A percentile compares a stretch with the other conserved stretches of the same genome.
Conservation (phyloP, 2,888 invertebrate species). For the Drymonia ruficornis region DNA sequence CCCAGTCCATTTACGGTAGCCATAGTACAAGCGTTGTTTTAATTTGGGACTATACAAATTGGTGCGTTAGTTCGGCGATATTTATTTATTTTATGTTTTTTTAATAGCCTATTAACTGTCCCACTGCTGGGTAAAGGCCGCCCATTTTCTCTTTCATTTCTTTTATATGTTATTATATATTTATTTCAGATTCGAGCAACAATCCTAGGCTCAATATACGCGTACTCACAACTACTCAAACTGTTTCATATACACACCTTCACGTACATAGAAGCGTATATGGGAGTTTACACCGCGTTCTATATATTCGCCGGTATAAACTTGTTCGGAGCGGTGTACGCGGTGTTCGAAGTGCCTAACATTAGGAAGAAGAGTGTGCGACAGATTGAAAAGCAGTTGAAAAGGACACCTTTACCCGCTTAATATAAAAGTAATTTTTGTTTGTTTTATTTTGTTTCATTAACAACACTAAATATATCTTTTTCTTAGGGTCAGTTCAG, state of each 20-base stretch:
- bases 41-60: too few relatives aligned
- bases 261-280: slow-evolving; percentile 60
- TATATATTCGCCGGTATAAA: slow-evolving; percentile 69
- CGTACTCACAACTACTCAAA: slow-evolving; percentile 61
- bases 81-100: too few relatives aligned
- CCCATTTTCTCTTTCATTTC: too few relatives aligned
- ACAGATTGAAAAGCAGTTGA: slow-evolving; percentile 68
- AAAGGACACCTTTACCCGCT: slow-evolving; percentile 60
- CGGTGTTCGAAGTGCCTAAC: slow-evolving; percentile 57
- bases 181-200: slow-evolving; percentile 65
- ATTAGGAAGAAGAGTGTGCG: slow-evolving; percentile 54
- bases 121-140: too few relatives aligned
- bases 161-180: too few relatives aligned
- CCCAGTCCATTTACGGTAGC: too few relatives aligned
- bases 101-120: too few relatives aligned
- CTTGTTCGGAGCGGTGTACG: slow-evolving; percentile 66
- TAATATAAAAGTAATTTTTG: slow-evolving; percentile 23
- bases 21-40: too few relatives aligned
- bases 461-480: not conserved
- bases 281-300: slow-evolving; percentile 64
- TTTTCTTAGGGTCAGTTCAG: too few relatives aligned
- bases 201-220: slow-evolving; percentile 53
- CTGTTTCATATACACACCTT: slow-evolving; percentile 63
- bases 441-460: slow-evolving; percentile 10
- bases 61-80: too few relatives aligned